Percentiles rank a stretch among this genome's conserved stretches.
These are phyloP conservation scores for Xanthia icteritia DNA, from an alignment of 2,888 invertebrate species.

Conservation along the genomic window DNA sequence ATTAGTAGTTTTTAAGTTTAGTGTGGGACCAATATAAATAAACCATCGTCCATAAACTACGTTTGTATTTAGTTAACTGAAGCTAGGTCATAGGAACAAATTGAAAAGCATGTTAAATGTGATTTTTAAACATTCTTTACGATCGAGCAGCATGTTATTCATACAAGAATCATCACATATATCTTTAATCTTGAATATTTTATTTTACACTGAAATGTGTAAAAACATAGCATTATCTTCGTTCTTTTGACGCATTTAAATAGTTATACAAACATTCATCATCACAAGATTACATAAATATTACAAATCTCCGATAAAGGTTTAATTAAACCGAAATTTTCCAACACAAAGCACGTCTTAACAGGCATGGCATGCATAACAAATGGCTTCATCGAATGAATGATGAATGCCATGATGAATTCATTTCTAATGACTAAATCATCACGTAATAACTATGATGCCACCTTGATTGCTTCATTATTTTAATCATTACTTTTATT, in stretches of 20 bases:
- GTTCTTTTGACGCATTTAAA: conserved; percentile 28
- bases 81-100: not conserved
- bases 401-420: conserved; percentile 32
- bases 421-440: conserved; percentile 44
- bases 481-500: conserved; percentile 40
- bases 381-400: conserved; percentile 27
- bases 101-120: not conserved
- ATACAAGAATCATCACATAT: conserved; percentile 37
- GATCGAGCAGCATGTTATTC: not conserved
- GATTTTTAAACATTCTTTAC: not conserved
- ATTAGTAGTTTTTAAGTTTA: conserved; percentile 57
- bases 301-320: conserved; percentile 35
- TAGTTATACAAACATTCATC: conserved; percentile 7
- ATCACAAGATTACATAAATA: conserved; percentile 25
- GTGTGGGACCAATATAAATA: conserved; percentile 63
- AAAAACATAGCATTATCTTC: not conserved
- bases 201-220: not conserved
- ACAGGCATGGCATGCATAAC: conserved; percentile 18
- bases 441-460: conserved; percentile 35
- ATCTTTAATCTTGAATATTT: not conserved
- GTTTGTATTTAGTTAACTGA: conserved; percentile 2
- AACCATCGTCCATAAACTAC: conserved; percentile 56
- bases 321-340: conserved; percentile 35
- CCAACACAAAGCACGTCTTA: conserved; percentile 10
- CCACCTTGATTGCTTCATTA: conserved; percentile 48